Evolutionary conservation across 2,113 vertebrate genomes (phyloP).

Genomic region (Catharus minimus): DNA sequence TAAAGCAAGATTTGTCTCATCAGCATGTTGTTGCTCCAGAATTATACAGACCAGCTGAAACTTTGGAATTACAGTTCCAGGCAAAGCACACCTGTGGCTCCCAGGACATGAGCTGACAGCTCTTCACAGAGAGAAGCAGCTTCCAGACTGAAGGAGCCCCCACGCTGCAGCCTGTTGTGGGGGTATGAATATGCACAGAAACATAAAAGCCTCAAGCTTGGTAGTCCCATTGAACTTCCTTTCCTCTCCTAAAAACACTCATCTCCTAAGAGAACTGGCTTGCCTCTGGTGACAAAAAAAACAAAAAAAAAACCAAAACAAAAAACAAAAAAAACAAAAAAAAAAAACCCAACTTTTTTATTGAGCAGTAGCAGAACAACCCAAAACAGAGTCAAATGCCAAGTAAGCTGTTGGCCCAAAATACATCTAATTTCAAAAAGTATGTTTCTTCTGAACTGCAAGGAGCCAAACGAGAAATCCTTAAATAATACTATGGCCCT

Average conservation of each 20-base stretch:
- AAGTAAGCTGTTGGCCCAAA: not conserved
- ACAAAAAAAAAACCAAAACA: too few species aligned
- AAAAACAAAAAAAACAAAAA: not conserved
- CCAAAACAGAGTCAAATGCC: not conserved
- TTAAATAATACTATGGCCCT: not conserved
- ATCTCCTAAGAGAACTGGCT: not conserved
- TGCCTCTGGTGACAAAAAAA: not conserved
- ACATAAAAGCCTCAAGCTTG: not conserved
- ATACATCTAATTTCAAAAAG: not conserved
- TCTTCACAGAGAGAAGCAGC: not conserved
- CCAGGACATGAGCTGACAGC: not conserved
- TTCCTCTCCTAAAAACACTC: not conserved
- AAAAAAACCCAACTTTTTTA: not conserved
- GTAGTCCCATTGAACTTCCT: not conserved
- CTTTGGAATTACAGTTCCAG: not conserved
- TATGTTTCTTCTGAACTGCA: not conserved
- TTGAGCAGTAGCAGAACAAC: not conserved
- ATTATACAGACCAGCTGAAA: not conserved
- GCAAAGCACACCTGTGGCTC: not conserved
- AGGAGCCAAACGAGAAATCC: not conserved
- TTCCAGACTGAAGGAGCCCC: not conserved
- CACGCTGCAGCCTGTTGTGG: rapidly evolving
- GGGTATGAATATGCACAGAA: not conserved
- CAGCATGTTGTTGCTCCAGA: not conserved
- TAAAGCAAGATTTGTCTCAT: not conserved